Conservation (phyloP, 2,797 vertebrate species). For the Scleropages formosus region DNA sequence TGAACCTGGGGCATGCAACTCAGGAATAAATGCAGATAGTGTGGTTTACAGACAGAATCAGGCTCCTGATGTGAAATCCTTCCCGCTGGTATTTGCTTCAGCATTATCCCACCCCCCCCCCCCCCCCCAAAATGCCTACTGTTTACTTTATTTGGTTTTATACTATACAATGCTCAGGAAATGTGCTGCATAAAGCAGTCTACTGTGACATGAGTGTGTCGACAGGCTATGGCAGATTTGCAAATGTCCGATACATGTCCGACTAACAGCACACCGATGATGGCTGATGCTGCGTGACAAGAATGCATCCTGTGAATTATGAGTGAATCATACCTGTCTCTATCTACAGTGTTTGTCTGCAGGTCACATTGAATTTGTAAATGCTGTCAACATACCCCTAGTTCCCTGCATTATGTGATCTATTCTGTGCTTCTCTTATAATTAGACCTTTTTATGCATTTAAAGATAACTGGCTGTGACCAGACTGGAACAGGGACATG, state of each 20-base stretch:
- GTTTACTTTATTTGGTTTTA: too few species aligned
- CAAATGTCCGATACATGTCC: conserved; percentile 15
- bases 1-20: background rate
- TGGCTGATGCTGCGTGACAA: background rate
- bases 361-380: too few species aligned
- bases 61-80: background rate
- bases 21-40: conserved; percentile 9
- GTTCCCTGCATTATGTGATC: too few species aligned
- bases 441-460: too few species aligned
- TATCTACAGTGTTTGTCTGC: conserved; percentile 9
- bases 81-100: background rate
- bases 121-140: too few species aligned
- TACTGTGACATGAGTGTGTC: conserved; percentile 13
- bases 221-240: conserved; percentile 12
- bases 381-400: too few species aligned
- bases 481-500: too few species aligned
- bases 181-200: background rate
- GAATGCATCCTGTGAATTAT: conserved; percentile 13
- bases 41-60: background rate
- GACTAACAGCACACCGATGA: background rate
- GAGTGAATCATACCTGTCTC: conserved; percentile 24
- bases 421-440: too few species aligned
- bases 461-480: too few species aligned
- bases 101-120: background rate
- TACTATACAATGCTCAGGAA: conserved; percentile 4